Conservation (phyloP, 2,797 vertebrate species). For the Tolypeutes matacus region DNA sequence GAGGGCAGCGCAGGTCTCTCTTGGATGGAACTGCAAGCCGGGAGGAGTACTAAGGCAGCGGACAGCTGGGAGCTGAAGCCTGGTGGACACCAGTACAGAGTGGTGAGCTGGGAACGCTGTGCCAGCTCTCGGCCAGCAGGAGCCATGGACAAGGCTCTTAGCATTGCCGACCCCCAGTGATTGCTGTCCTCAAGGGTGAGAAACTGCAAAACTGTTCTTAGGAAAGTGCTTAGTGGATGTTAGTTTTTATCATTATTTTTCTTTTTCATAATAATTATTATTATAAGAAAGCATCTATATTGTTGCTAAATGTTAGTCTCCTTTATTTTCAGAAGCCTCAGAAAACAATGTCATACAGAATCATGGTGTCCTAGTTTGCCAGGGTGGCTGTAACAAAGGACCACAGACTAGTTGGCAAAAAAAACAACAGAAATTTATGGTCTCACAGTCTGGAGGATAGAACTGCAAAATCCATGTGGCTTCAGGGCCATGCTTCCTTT, state of each 20-base stretch:
- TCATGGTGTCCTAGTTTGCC: too few species aligned
- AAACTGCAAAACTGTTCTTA: background rate
- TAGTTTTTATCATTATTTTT: slow-evolving; percentile 24
- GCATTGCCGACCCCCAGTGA: too few species aligned
- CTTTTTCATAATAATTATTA: background rate
- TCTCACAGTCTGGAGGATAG: too few species aligned
- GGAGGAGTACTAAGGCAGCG: background rate
- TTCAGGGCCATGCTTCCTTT: too few species aligned
- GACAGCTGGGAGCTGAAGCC: background rate
- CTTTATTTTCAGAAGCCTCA: background rate
- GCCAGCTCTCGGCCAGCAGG: background rate
- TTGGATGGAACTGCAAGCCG: background rate
- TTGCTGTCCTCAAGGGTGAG: background rate
- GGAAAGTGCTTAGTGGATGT: background rate
- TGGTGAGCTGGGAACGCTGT: too few species aligned
- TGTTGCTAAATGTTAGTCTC: background rate
- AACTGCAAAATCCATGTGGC: too few species aligned
- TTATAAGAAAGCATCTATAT: background rate
- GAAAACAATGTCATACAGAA: background rate
- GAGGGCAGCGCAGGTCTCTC: background rate
- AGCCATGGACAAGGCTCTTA: background rate
- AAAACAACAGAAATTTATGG: too few species aligned
- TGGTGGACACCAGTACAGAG: background rate
- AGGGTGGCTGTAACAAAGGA: too few species aligned
- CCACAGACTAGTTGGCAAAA: too few species aligned